A percentile compares a stretch with the other conserved stretches of the same genome.
These are phyloP conservation scores for Lepeophtheirus nordmannii DNA, from an alignment of 2,888 invertebrate genomes.

Conservation along the genomic window DNA sequence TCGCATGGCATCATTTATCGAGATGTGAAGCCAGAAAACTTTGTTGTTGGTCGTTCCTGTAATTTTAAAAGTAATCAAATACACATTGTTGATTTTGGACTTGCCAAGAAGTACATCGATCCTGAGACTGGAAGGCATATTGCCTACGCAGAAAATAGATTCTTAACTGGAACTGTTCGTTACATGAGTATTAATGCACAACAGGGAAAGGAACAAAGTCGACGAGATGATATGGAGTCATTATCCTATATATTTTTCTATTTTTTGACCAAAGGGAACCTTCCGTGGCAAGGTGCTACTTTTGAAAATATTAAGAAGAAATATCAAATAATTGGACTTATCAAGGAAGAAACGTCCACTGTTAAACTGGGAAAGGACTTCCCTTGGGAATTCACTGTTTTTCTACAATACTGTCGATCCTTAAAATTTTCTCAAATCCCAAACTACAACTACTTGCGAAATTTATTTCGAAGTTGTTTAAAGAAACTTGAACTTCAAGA, in stretches of 20 bases:
- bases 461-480: slow-evolving; percentile 14
- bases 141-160: slow-evolving; percentile 19
- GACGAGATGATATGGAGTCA: slow-evolving; percentile 21
- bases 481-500: neutral
- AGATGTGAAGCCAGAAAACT: slow-evolving; percentile 24
- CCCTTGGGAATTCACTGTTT: slow-evolving; percentile 20
- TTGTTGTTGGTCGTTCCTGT: neutral
- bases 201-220: slow-evolving; percentile 18
- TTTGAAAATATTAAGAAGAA: slow-evolving; percentile 4
- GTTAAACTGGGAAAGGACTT: neutral
- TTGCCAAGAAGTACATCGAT: slow-evolving; percentile 24
- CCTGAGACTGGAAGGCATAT: slow-evolving; percentile 19
- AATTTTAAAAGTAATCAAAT: neutral
- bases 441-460: slow-evolving; percentile 5
- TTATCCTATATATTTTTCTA: slow-evolving; percentile 12
- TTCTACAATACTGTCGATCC: slow-evolving; percentile 10
- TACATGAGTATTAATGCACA: slow-evolving; percentile 23
- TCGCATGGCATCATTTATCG: slow-evolving; percentile 15
- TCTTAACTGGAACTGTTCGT: slow-evolving; percentile 23
- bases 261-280: slow-evolving; percentile 2
- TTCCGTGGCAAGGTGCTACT: slow-evolving; percentile 5
- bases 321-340: slow-evolving; percentile 14
- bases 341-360: slow-evolving; percentile 5
- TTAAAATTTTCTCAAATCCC: slow-evolving; percentile 11
- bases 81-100: slow-evolving; percentile 23